These are phyloP conservation scores for Stigmatopora argus DNA, from an alignment of 2,113 vertebrate genomes.

Conservation along the genomic window DNA sequence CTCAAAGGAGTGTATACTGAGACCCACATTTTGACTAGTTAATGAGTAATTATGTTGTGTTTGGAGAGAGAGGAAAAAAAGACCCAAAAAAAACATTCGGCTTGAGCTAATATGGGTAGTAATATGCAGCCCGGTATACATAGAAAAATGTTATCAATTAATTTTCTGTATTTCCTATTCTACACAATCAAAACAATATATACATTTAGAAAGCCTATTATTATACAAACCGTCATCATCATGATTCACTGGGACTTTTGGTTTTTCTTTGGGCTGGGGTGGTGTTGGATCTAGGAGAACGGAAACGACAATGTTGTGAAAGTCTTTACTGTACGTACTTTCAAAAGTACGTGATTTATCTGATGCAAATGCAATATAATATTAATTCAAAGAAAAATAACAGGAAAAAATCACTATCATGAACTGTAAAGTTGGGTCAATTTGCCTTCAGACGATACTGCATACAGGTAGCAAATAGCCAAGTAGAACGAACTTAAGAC, in stretches of 20 bases:
- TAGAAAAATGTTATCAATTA: neutral
- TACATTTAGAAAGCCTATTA: too few species aligned
- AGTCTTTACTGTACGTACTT: neutral
- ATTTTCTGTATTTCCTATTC: neutral
- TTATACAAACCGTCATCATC: slow-evolving; percentile 25
- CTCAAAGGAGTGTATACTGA: too few species aligned
- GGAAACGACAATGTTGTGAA: neutral
- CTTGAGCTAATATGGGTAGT: neutral
- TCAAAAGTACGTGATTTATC: too few species aligned
- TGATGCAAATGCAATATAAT: too few species aligned
- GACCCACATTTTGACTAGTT: neutral
- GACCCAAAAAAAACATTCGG: too few species aligned
- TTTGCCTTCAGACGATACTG: too few species aligned
- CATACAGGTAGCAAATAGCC: neutral
- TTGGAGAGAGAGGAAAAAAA: too few species aligned
- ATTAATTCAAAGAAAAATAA: too few species aligned
- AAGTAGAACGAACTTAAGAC: neutral
- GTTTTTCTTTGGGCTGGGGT: slow-evolving; percentile 10
- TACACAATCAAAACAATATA: too few species aligned
- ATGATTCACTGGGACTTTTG: slow-evolving; percentile 1
- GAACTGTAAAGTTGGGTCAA: too few species aligned
- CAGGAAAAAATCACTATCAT: too few species aligned
- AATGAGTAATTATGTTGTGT: neutral
- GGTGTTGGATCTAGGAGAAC: neutral
- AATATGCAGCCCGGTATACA: too few species aligned